Evolutionary conservation across 2,797 vertebrate species (phyloP).

Genomic region (Phataginus tetradactyla): DNA sequence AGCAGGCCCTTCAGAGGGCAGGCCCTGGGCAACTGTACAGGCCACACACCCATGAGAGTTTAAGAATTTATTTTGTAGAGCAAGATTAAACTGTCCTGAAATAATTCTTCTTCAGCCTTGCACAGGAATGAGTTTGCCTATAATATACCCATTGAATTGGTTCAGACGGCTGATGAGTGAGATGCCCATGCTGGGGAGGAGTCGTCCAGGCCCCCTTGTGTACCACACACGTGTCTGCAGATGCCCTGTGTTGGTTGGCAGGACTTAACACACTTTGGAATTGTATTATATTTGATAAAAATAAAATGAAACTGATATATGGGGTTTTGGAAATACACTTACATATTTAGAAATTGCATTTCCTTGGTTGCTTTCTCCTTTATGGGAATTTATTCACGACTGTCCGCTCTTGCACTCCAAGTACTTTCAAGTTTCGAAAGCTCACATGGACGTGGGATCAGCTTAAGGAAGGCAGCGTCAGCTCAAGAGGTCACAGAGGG

Average conservation of each 20-base stretch:
- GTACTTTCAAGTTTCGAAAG: background rate
- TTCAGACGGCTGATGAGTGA: background rate
- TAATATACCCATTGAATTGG: background rate
- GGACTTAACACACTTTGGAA: background rate
- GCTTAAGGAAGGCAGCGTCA: background rate
- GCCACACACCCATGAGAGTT: rapidly evolving
- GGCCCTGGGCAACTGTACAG: rapidly evolving
- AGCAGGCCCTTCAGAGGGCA: rapidly evolving
- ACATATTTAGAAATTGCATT: background rate
- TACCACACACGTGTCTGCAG: background rate
- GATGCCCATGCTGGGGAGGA: background rate
- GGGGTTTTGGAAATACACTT: background rate
- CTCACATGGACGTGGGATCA: background rate
- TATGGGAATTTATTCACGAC: background rate
- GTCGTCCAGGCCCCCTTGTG: background rate
- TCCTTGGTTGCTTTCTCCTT: background rate
- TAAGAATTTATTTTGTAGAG: background rate
- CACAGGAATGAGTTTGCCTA: background rate
- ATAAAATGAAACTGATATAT: background rate
- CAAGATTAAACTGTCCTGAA: background rate
- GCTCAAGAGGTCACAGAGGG: rapidly evolving
- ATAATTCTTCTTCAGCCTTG: slow-evolving; percentile 20
- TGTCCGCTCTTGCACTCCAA: background rate
- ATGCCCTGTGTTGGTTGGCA: background rate
- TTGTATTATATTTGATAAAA: background rate